Evolutionary conservation across 2,888 invertebrate genomes (phyloP).

Genomic region (Drosophila niveifrons): DNA sequence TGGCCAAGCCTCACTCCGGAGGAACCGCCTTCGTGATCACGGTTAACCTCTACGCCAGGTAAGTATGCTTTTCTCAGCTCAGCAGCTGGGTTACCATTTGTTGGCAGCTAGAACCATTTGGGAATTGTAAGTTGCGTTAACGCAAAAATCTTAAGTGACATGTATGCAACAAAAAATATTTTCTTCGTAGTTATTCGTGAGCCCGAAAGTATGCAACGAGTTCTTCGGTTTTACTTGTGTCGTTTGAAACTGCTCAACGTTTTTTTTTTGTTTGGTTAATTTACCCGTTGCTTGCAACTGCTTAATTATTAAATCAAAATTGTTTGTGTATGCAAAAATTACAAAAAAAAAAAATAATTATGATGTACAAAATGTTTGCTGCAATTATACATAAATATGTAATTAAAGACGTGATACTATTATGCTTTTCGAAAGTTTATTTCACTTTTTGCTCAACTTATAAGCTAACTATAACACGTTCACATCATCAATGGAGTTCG

Average conservation of each 20-base stretch:
- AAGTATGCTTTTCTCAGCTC: slow-evolving; percentile 72
- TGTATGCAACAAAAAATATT: slow-evolving; percentile 27
- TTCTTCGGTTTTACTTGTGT: not conserved
- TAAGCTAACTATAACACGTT: slow-evolving; percentile 39
- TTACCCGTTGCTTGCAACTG: no score
- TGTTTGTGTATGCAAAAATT: no score
- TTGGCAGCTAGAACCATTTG: slow-evolving; percentile 21
- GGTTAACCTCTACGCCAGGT: slow-evolving; percentile 84
- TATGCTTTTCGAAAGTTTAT: slow-evolving; percentile 64
- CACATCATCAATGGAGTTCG: slow-evolving; percentile 9
- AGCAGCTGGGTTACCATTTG: not conserved
- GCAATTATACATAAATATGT: not conserved
- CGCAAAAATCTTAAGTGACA: not conserved
- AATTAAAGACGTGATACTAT: slow-evolving; percentile 3
- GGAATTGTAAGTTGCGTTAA: slow-evolving; percentile 29
- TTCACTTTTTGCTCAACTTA: slow-evolving; percentile 62
- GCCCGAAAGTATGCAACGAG: slow-evolving; percentile 7
- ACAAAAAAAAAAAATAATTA: no score
- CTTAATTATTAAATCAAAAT: no score
- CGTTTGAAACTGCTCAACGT: not conserved
- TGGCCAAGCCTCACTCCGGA: slow-evolving; percentile 84
- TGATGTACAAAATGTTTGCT: no score
- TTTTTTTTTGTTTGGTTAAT: no score
- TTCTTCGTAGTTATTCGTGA: not conserved
- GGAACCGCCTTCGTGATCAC: slow-evolving; percentile 84